Evolutionary conservation across 2,888 invertebrate species (phyloP), one percentile per base, ranked within the genome.

Genomic region (Scrobipalpa atriplicella): DNA sequence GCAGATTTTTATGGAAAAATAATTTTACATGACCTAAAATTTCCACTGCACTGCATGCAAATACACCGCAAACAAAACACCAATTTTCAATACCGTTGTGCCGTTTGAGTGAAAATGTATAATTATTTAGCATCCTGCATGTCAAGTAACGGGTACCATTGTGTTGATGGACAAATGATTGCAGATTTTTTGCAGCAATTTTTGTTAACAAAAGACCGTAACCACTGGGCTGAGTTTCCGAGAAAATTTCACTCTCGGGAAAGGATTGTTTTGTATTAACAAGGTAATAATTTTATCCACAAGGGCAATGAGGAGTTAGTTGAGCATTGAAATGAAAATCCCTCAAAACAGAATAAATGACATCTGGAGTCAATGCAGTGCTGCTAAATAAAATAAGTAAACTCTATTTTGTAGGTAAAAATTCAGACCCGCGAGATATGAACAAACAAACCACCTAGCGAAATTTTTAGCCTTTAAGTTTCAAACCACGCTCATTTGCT

Each of bases 141-240:
- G 81, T 84, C 84, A 80, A 75, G 81, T 88, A 87, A 86, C 89
- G 85, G 87, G 72, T 70, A 69, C 79, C 85, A 88, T 90, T 90
- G 89, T 89, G 78, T 77, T 87, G 87, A 87, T 86, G 88, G 84
- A 84, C 85, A 88, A 89, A 89, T 89, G 87, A 89, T 89, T 89
- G 87, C 84, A 76, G 75, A 73, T 79, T 81, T 81, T 83, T 29
- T 56, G 21, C 54, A 21, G 10, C 11, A 29, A 2, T 56, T 54
- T 56, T 56, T 56, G 13, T 21, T 21, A 56, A 56, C 54, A 56
- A 56, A 56, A 21, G 19, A 56, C 54, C 54, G 13, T 56, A 56
- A 56, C 21, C 2, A 56, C 29, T 29, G 21, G 11, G 54, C 3
- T 6, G 21, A 16, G 54, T 29, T 56, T 56, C 54, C 54, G 54